Base-by-base conservation (phyloP, 2,888 invertebrate species). In the Plebejus melissa region DNA sequence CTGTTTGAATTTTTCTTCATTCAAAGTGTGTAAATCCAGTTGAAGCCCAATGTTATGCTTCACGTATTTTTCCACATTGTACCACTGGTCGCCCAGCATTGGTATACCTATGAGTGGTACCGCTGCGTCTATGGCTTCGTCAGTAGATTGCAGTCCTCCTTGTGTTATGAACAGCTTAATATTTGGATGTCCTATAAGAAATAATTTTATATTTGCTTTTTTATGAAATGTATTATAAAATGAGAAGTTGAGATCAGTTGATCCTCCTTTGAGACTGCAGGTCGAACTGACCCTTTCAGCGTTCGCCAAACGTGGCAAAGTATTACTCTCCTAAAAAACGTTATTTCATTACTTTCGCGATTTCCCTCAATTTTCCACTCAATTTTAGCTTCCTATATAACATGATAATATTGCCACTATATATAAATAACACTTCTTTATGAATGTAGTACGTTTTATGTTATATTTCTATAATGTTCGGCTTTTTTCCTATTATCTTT, bases 111-210 rank as follows among this genome's bases (percentile, higher is more conserved):
- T 79, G 0, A 90, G 77, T 6, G 89, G 89, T 0, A 87, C 84
- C 36, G 83, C 83, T 32, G 86, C 84, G 22, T 83, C 83, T 16
- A 90, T 85, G 0, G 89, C 85, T 80, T 90, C 91, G 57, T 89
- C 88, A 1, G 86, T 82, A 0, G 89, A 89, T 77, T 89, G 89
- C 1, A 88, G 77, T 22, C 89, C 90, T 38, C 88, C 89, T 85
- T 90, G 89, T 1, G 87, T 88, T 32, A 90, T 83, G 72, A 91
- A 91, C 1, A 88, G 57, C 78, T 90, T 90, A 2, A 90, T 69
- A 76, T 90, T 91, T 3, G 87, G 86, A 81, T 91, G 91, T 13
- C 75, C 85, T 85, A 77, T 22, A 79, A 79, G 50, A 50, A 78
- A 28, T 50, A 41, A 41, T 41, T 41, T 41, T 41, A 11, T 13